phyloP scores from a whole-genome alignment of 2,888 invertebrate species.

The Drosophila peninsularis region DNA sequence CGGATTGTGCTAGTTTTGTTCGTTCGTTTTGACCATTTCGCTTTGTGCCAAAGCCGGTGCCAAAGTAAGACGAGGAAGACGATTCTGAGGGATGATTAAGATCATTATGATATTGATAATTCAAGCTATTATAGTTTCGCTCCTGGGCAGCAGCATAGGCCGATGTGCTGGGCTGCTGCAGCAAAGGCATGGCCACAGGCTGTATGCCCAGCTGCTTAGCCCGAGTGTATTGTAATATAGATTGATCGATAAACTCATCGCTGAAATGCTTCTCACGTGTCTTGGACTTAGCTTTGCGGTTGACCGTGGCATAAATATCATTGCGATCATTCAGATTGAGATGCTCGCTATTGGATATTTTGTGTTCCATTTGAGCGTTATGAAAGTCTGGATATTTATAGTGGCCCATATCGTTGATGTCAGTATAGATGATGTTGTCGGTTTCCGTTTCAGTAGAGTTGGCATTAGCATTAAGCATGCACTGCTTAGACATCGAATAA shows the following conservation, averaged over 20 bases:
- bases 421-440: conserved; percentile 85
- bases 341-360: conserved; percentile 82
- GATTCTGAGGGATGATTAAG: conserved; percentile 84
- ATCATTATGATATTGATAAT: conserved; percentile 82
- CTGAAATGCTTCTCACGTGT: conserved; percentile 83
- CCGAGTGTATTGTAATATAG: conserved; percentile 82
- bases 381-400: conserved; percentile 82
- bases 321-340: conserved; percentile 82
- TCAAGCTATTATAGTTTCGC: conserved; percentile 67
- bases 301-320: conserved; percentile 85
- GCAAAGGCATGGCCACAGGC: conserved; percentile 39
- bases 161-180: conserved; percentile 63
- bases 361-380: conserved; percentile 77
- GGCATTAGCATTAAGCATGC: conserved; percentile 83
- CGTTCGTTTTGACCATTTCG: conserved; percentile 74
- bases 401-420: conserved; percentile 84
- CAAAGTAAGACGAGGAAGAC: conserved; percentile 84
- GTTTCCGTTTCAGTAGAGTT: conserved; percentile 84
- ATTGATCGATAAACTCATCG: conserved; percentile 84
- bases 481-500: conserved; percentile 85
- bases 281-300: conserved; percentile 84
- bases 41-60: conserved; percentile 79
- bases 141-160: conserved; percentile 71
- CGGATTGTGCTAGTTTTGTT: conserved; percentile 80
- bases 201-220: conserved; percentile 79